Percentiles rank a stretch among this genome's conserved stretches.
These are phyloP conservation scores for Amphipyra berbera DNA, from an alignment of 2,888 invertebrate species.

Conservation along the genomic window DNA sequence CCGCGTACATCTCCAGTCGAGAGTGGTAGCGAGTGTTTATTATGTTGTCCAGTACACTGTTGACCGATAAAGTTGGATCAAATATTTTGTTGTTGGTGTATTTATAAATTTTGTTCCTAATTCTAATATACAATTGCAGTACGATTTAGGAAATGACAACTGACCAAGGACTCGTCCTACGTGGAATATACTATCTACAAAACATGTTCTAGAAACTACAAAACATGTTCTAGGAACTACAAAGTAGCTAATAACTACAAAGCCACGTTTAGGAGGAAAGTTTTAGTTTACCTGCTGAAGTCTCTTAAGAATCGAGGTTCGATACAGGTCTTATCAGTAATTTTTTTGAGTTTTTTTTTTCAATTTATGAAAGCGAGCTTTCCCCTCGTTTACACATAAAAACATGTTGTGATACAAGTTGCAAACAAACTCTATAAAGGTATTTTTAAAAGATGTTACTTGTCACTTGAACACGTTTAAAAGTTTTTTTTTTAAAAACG, in stretches of 20 bases:
- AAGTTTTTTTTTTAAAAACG: too few relatives aligned
- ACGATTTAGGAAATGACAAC: too few relatives aligned
- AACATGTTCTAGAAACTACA: background rate
- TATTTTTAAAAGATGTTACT: too few relatives aligned
- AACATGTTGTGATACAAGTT: too few relatives aligned
- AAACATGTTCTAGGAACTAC: background rate
- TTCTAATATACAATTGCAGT: too few relatives aligned
- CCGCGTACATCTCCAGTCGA: slow-evolving; percentile 91
- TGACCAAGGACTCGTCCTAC: too few relatives aligned
- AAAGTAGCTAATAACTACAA: background rate
- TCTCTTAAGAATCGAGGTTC: background rate
- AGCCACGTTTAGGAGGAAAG: background rate
- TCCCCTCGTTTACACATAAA: too few relatives aligned
- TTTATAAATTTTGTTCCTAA: too few relatives aligned
- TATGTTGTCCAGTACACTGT: slow-evolving; percentile 91
- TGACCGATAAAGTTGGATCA: slow-evolving; percentile 17
- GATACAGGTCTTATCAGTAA: background rate
- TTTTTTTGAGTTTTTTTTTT: background rate
- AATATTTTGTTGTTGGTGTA: background rate
- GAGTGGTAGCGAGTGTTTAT: slow-evolving; percentile 91
- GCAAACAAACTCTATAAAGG: too few relatives aligned
- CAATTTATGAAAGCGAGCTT: too few relatives aligned
- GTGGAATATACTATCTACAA: background rate
- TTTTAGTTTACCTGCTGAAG: background rate
- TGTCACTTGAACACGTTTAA: too few relatives aligned